Conservation (phyloP, 2,888 invertebrate species). For the Trissonchulus sp. region DNA sequence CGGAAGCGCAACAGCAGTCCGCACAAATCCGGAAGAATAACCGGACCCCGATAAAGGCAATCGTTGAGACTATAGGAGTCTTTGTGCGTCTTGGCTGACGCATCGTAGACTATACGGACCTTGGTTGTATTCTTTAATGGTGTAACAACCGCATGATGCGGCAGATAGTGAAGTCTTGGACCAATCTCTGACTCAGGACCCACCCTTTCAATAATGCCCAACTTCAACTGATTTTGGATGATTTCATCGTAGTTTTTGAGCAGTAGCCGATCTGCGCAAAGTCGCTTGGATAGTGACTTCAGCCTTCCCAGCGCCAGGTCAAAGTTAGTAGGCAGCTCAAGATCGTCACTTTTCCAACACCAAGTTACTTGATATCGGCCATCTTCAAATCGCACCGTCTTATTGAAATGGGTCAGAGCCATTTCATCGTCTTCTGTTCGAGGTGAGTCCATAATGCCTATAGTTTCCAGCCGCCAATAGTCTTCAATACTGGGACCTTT, state of each 20-base stretch:
- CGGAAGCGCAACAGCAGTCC: constrained; percentile 34
- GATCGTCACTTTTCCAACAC: not conserved
- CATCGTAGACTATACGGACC: constrained; percentile 41
- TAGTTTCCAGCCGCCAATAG: too few relatives aligned
- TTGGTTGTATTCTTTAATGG: constrained; percentile 36
- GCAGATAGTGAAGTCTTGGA: constrained; percentile 32
- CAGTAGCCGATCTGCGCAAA: not conserved
- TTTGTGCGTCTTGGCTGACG: constrained; percentile 25
- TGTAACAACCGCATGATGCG: constrained; percentile 34
- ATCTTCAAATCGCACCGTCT: too few relatives aligned
- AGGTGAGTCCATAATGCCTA: too few relatives aligned
- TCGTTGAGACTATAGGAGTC: constrained; percentile 34
- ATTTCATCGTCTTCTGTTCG: too few relatives aligned
- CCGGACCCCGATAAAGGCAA: constrained; percentile 34
- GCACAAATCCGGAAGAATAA: constrained; percentile 31
- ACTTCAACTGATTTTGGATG: constrained; percentile 26
- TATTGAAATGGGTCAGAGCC: too few relatives aligned
- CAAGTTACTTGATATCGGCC: not conserved
- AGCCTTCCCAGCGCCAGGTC: not conserved
- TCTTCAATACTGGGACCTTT: too few relatives aligned
- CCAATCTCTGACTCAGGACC: not conserved
- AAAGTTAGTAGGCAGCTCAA: not conserved
- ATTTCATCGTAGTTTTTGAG: constrained; percentile 29
- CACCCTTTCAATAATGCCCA: constrained; percentile 29
- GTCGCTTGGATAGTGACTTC: not conserved